Base-by-base conservation (phyloP, 2,888 invertebrate genomes). In the Graphium colonna region DNA sequence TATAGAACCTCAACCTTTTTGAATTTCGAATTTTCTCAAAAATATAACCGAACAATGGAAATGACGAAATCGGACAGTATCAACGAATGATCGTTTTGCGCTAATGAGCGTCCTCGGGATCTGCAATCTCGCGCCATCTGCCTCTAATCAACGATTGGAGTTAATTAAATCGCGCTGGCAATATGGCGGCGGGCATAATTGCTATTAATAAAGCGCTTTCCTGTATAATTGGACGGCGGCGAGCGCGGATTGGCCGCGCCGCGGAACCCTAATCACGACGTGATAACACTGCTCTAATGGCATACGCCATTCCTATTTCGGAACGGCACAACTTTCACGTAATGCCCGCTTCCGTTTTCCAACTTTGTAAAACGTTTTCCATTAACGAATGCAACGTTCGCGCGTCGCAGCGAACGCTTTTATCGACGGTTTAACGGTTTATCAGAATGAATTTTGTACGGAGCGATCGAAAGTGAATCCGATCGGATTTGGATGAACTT, bases 141-240 rank as follows among this genome's bases (percentile, higher is more conserved):
- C 84, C 82, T 76, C 84, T 83, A 86, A 88, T 88, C 87, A 88
- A 83, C 85, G 85, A 78, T 84, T 83, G 73, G 75, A 87, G 87
- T 88, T 85, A 87, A 89, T 89, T 86, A 88, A 89, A 88, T 85
- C 84, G 85, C 79, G 73, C 79, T 76, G 75, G 83, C 85, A 88
- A 84, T 82, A 88, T 88, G 88, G 88, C 88, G 85, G 79, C 82
- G 69, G 78, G 76, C 79, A 82, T 86, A 83, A 88, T 88, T 87
- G 86, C 88, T 88, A 89, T 85, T 89, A 87, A 89, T 89, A 89
- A 87, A 87, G 85, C 82, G 79, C 82, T 83, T 82, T 83, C 82
- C 86, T 82, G 85, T 83, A 84, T 87, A 88, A 89, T 88, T 84
- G 86, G 85, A 79, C 71, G 77, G 73, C 67, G 62, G 72, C 65